These are phyloP conservation scores for Chalcis sispes DNA, from an alignment of 2,888 invertebrate genomes.

Conservation along the genomic window DNA sequence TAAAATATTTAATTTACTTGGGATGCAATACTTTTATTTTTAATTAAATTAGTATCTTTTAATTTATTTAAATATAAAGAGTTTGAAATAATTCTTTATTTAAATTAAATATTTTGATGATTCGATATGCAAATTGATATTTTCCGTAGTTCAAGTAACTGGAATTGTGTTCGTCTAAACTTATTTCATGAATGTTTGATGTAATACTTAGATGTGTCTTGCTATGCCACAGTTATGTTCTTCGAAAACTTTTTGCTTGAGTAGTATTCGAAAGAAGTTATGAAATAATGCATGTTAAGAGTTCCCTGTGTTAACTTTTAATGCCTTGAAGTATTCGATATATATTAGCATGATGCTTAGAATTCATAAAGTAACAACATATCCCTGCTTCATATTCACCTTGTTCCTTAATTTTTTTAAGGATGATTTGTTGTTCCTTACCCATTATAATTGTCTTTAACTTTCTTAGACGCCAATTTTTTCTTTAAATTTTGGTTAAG, in stretches of 20 bases:
- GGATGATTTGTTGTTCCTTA: background rate
- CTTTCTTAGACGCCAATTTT: too few species aligned
- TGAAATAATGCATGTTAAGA: constrained; percentile 20
- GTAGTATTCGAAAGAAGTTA: constrained; percentile 3
- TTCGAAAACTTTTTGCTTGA: constrained; percentile 22
- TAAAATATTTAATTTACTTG: background rate
- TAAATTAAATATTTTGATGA: constrained; percentile 2
- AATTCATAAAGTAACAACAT: background rate
- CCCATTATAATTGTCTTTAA: too few species aligned
- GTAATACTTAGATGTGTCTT: background rate
- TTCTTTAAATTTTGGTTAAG: background rate
- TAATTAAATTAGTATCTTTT: background rate
- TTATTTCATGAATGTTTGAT: constrained; percentile 43
- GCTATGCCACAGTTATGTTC: background rate
- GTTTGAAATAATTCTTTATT: too few species aligned
- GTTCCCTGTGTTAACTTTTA: background rate
- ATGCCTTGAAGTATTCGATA: background rate
- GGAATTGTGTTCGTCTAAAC: constrained; percentile 14
- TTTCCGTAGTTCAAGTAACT: background rate
- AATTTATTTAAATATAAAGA: background rate
- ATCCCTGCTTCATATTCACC: background rate
- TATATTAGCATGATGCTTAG: background rate
- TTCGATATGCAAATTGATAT: background rate
- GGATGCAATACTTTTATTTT: too few species aligned
- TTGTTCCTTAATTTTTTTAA: background rate